These are phyloP conservation scores for Mantis religiosa DNA, from an alignment of 2,888 invertebrate genomes.

Conservation along the genomic window DNA sequence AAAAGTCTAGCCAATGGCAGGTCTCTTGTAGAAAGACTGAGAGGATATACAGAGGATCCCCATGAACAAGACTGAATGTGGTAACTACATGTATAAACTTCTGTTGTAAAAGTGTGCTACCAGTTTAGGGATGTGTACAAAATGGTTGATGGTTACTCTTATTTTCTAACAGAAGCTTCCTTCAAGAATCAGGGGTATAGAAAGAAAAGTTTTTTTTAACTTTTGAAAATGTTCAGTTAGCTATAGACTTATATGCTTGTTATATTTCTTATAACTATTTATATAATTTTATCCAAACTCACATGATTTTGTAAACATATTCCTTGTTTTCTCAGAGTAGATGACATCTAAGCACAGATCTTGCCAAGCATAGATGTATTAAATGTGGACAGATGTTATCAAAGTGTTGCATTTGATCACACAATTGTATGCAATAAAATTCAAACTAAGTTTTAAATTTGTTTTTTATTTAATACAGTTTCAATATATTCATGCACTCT, in stretches of 20 bases:
- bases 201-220: not conserved
- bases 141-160: conserved; percentile 12
- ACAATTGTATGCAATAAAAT: not conserved
- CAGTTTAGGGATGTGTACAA: not conserved
- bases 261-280: not conserved
- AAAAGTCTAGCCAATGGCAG: not conserved
- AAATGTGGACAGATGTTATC: not conserved
- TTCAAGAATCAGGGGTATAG: not conserved
- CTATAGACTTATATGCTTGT: conserved; percentile 1
- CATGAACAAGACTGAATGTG: conserved; percentile 6
- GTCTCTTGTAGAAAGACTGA: not conserved
- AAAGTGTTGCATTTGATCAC: not conserved
- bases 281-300: not conserved
- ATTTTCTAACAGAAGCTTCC: not conserved
- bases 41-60: not conserved
- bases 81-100: not conserved
- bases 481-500: too few species aligned
- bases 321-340: not conserved
- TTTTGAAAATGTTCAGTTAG: not conserved
- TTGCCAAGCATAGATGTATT: conserved; percentile 1
- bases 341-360: not conserved
- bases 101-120: not conserved
- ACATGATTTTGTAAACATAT: not conserved
- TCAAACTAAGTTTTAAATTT: not conserved
- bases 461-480: too few species aligned